Percentiles rank a stretch among this genome's conserved stretches.
Conservation (phyloP, 92 coral and sea anemone genomes). For the Actinernus sp. region DNA sequence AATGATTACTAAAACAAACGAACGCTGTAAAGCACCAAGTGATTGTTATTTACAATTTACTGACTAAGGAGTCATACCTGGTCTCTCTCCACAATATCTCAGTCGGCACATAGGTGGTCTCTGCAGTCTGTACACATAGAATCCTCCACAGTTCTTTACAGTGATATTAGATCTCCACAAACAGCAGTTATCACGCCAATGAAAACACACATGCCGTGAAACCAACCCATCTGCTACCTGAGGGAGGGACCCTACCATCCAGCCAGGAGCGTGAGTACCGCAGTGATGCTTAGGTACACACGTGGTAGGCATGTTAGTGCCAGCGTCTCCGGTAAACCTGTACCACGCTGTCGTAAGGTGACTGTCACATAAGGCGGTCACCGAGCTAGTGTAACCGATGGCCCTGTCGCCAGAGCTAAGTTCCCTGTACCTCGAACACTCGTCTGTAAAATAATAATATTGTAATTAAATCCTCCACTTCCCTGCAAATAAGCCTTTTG, state of each 20-base stretch:
- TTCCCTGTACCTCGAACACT: slow-evolving; percentile 6
- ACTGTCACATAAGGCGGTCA: slow-evolving; percentile 24
- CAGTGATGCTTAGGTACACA: no score
- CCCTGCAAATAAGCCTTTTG: no score
- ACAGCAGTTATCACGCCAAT: slow-evolving; percentile 51
- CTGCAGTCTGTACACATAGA: slow-evolving; percentile 11
- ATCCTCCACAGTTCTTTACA: no score
- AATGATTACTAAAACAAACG: no score
- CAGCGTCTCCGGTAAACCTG: slow-evolving; percentile 54
- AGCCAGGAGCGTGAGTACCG: slow-evolving; percentile 69
- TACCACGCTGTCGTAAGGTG: slow-evolving; percentile 38
- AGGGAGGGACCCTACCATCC: slow-evolving; percentile 60
- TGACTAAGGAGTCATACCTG: no score
- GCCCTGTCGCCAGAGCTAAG: slow-evolving; percentile 26
- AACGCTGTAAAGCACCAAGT: no score
- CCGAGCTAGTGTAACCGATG: slow-evolving; percentile 8
- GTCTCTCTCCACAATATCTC: slow-evolving; percentile 25
- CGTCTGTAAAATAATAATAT: background rate
- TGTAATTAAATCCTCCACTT: no score
- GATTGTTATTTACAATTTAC: no score
- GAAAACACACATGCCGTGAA: slow-evolving; percentile 53
- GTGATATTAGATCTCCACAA: slow-evolving; percentile 25
- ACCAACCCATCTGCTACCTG: slow-evolving; percentile 40
- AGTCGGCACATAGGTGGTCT: slow-evolving; percentile 24
- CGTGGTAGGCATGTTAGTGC: slow-evolving; percentile 41